Conservation (phyloP, 2,797 vertebrate genomes). For the Malacoraja senta region DNA sequence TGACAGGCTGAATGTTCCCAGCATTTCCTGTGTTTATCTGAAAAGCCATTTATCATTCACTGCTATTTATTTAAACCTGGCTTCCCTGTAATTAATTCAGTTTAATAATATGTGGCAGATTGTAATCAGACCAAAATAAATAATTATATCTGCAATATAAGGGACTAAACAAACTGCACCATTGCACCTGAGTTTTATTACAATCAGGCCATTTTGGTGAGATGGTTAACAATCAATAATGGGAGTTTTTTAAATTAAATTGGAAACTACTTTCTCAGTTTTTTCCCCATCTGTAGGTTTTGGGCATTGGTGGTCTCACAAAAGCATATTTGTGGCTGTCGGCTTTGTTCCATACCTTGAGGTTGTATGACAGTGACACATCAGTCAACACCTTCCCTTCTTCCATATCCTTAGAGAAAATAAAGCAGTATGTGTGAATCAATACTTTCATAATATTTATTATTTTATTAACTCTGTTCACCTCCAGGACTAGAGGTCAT, state of each 20-base stretch:
- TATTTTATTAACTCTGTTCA: not conserved
- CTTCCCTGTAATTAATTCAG: not conserved
- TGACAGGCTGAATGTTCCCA: too few relatives aligned
- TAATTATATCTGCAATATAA: not conserved
- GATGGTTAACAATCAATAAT: not conserved
- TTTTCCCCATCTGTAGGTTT: not conserved
- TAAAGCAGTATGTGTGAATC: not conserved
- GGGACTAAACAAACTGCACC: not conserved
- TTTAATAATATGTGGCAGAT: not conserved
- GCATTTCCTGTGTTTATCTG: not conserved
- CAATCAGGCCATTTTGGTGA: not conserved
- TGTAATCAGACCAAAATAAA: not conserved
- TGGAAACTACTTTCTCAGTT: not conserved
- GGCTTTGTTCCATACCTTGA: not conserved
- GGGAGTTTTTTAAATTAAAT: not conserved
- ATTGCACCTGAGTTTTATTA: not conserved
- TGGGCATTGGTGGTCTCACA: not conserved
- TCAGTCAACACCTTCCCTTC: not conserved
- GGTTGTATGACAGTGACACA: not conserved
- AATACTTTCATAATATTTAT: not conserved
- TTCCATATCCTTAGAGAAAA: not conserved
- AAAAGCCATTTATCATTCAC: not conserved
- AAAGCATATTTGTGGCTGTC: not conserved
- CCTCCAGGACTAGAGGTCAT: too few relatives aligned
- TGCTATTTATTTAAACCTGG: not conserved